Percentiles rank a stretch among this genome's conserved stretches.
phyloP scores from a whole-genome alignment of 2,113 vertebrate species.

The Charina bottae region DNA sequence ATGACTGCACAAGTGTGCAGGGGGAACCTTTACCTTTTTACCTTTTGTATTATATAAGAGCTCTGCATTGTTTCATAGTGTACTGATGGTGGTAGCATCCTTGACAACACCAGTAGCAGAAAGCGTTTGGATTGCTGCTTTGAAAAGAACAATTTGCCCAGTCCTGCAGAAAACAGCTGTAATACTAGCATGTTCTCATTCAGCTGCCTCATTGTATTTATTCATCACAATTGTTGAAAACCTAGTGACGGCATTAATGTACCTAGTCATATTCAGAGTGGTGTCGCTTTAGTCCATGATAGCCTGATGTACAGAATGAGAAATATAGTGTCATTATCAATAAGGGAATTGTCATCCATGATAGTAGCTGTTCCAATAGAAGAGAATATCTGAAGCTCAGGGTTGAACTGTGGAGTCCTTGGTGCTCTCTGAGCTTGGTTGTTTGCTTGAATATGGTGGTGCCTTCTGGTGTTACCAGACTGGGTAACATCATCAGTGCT shows the following conservation, averaged over 20 bases:
- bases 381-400: not conserved
- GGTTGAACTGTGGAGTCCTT: not conserved
- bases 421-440: not conserved
- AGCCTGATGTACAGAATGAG: not conserved
- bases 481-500: not conserved
- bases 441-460: not conserved
- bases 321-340: not conserved
- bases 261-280: not conserved
- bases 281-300: not conserved
- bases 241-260: not conserved
- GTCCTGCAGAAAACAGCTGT: not conserved
- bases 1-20: too few relatives aligned
- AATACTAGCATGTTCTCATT: not conserved
- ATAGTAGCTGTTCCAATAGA: too few relatives aligned
- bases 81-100: slow-evolving; percentile 50
- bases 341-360: not conserved
- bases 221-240: not conserved
- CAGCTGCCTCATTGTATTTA: not conserved
- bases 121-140: not conserved
- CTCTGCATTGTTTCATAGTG: slow-evolving; percentile 47
- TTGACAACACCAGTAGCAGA: slow-evolving; percentile 12
- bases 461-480: not conserved
- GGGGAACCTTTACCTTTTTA: too few relatives aligned
- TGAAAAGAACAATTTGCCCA: slow-evolving; percentile 22
- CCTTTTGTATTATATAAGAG: too few relatives aligned